Evolutionary conservation across 1,140 invertebrate species (phyloP).

Genomic region (Drosophila bipectinata): DNA sequence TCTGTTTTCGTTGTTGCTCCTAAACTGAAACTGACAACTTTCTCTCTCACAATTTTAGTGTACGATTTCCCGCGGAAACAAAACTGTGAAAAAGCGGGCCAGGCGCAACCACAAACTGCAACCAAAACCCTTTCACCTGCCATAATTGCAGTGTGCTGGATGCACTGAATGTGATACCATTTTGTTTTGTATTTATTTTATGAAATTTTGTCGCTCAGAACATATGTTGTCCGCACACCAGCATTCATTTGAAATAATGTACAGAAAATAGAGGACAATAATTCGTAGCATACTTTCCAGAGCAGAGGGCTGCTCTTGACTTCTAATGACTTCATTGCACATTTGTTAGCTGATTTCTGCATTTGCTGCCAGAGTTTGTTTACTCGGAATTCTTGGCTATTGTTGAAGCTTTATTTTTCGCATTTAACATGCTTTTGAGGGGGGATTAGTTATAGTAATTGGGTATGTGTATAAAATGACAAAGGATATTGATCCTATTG

Average conservation of each 20-base stretch:
- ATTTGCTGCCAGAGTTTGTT: conserved; percentile 24
- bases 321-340: conserved; percentile 60
- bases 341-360: conserved; percentile 35
- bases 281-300: conserved; percentile 37
- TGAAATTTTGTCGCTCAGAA: conserved; percentile 68
- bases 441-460: neutral
- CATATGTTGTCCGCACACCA: conserved; percentile 51
- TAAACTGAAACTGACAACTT: conserved; percentile 54
- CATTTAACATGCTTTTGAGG: conserved; percentile 26
- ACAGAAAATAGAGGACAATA: conserved; percentile 8
- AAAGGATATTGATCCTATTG: too few relatives aligned
- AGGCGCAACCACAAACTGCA: conserved; percentile 44
- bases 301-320: conserved; percentile 50
- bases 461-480: neutral
- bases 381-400: conserved; percentile 6
- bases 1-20: conserved; percentile 42
- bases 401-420: conserved; percentile 5
- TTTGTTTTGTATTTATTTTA: conserved; percentile 68
- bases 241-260: neutral
- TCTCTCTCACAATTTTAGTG: conserved; percentile 49
- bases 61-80: conserved; percentile 64
- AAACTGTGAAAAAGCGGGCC: conserved; percentile 9
- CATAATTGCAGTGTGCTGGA: conserved; percentile 44
- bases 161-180: conserved; percentile 41
- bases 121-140: conserved; percentile 18